Evolutionary conservation across 2,113 vertebrate species (phyloP).

Genomic region (Camelus bactrianus): DNA sequence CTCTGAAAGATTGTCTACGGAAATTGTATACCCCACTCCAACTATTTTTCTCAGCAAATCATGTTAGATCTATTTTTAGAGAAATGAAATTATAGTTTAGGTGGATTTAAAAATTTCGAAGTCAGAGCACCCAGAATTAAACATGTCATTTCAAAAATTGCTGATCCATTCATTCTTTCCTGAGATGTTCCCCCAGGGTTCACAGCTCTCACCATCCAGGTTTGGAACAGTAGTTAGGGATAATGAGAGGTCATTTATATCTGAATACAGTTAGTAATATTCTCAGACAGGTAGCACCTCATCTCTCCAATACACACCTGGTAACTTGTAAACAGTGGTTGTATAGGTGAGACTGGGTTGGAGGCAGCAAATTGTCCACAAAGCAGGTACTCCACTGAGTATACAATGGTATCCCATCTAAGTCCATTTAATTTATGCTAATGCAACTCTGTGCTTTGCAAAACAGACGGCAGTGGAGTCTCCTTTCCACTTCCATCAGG

Average conservation of each 20-base stretch:
- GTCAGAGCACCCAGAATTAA: constrained; percentile 8
- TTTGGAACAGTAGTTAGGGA: background rate
- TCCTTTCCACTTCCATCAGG: background rate
- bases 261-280: background rate
- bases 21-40: background rate
- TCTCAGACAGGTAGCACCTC: background rate
- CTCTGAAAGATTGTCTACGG: constrained; percentile 31
- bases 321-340: background rate
- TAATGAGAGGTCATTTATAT: constrained; percentile 13
- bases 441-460: background rate
- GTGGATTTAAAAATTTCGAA: constrained; percentile 28
- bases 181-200: background rate
- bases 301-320: background rate
- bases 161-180: background rate
- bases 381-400: background rate
- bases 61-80: constrained; percentile 42
- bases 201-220: background rate
- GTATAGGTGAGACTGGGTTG: background rate
- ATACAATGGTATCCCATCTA: background rate
- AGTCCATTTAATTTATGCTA: background rate
- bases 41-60: background rate
- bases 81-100: constrained; percentile 48
- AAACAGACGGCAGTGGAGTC: background rate
- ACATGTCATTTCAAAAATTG: background rate
- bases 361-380: background rate